Percentiles rank a stretch among this genome's conserved stretches.
Evolutionary conservation across 2,113 vertebrate species (phyloP).

Genomic region (Nothoprocta pentlandii): DNA sequence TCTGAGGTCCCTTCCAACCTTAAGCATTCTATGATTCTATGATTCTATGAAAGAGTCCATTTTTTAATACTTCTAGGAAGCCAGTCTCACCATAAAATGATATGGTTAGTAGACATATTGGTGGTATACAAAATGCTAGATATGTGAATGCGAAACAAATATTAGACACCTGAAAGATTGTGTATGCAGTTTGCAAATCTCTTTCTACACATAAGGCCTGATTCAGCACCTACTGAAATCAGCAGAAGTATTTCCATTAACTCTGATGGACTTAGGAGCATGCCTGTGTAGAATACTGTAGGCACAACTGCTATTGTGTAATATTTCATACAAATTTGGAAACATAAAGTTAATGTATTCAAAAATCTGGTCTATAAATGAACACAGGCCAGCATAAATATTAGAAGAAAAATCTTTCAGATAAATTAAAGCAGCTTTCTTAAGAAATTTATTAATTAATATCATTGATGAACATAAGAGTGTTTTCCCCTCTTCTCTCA

Average conservation of each 20-base stretch:
- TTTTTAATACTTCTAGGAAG: neutral
- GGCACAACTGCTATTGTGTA: neutral
- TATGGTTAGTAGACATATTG: neutral
- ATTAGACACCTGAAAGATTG: neutral
- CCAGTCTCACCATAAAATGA: neutral
- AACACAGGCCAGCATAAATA: neutral
- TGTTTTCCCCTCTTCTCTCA: neutral
- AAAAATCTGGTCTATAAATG: neutral
- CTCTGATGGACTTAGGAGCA: neutral
- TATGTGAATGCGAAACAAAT: neutral
- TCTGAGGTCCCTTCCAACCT: no score
- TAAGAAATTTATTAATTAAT: constrained; percentile 10
- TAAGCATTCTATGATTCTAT: no score
- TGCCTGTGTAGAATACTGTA: accelerated
- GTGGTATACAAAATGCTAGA: neutral
- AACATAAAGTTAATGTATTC: neutral
- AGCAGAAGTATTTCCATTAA: neutral
- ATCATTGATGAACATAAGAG: neutral
- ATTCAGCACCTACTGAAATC: neutral
- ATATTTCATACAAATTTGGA: neutral
- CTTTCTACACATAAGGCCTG: neutral
- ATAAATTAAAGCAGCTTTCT: neutral
- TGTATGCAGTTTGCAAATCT: neutral
- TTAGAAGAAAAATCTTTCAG: neutral
- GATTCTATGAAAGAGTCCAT: neutral